phyloP scores from a whole-genome alignment of 2,797 vertebrate species.

The Numenius phaeopus region DNA sequence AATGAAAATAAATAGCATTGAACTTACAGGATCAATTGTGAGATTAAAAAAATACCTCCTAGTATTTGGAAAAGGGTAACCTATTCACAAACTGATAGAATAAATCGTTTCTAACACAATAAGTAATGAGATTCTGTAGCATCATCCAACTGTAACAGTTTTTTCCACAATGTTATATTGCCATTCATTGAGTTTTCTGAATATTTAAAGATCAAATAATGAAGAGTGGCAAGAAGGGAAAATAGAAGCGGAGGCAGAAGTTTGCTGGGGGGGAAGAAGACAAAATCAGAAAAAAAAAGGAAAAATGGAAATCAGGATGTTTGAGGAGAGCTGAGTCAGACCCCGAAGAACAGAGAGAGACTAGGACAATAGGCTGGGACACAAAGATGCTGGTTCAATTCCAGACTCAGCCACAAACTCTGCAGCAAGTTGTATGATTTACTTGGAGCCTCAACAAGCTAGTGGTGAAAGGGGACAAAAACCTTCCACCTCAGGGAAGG shows the following conservation, averaged over 20 bases:
- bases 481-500: background rate
- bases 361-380: slow-evolving; percentile 47
- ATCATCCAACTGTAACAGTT: background rate
- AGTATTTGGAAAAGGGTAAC: slow-evolving; percentile 9
- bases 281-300: slow-evolving; percentile 1
- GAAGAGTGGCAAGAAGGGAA: background rate
- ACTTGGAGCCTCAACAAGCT: background rate
- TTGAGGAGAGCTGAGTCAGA: slow-evolving; percentile 38
- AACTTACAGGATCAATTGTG: background rate
- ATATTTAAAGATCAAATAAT: slow-evolving; percentile 14
- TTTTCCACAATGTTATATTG: slow-evolving; percentile 9
- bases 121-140: background rate
- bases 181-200: slow-evolving; percentile 26
- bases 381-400: slow-evolving; percentile 20
- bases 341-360: slow-evolving; percentile 4
- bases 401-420: slow-evolving; percentile 13
- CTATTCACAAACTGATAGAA: slow-evolving; percentile 31
- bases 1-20: background rate
- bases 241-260: background rate
- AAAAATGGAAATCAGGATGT: slow-evolving; percentile 1
- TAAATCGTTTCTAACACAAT: slow-evolving; percentile 18
- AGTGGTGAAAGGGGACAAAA: background rate
- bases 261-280: background rate
- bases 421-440: background rate
- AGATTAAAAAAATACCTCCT: background rate